A percentile compares a stretch with the other conserved stretches of the same genome.
Evolutionary conservation across 2,888 invertebrate species (phyloP).

Genomic region (Caenorhabditis zanzibari): DNA sequence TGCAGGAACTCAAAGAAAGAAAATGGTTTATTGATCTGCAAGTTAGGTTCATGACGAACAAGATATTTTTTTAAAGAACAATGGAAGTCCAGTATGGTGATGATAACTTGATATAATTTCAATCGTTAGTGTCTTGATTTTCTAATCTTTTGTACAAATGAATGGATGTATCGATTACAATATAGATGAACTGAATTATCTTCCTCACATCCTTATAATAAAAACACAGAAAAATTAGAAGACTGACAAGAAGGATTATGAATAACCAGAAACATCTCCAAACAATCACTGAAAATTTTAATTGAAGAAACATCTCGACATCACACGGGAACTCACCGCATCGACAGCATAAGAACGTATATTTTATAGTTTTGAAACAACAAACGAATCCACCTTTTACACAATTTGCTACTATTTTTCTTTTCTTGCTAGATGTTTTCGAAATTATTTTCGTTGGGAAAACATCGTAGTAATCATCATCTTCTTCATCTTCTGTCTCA

Average conservation of each 20-base stretch:
- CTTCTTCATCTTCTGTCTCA: constrained; percentile 5
- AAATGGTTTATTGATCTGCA: constrained; percentile 28
- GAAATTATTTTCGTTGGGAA: not conserved
- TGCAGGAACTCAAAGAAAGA: constrained; percentile 10
- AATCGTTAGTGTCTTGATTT: not conserved
- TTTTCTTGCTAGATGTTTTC: not conserved
- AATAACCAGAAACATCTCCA: constrained; percentile 50
- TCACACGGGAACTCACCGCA: constrained; percentile 28
- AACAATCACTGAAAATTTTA: constrained; percentile 34
- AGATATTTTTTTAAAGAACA: too few relatives aligned
- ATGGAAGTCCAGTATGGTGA: not conserved
- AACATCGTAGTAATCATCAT: constrained; percentile 18
- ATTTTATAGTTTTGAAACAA: constrained; percentile 36
- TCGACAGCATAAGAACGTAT: constrained; percentile 48
- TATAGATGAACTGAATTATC: constrained; percentile 40
- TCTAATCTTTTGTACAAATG: constrained; percentile 45
- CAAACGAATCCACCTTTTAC: constrained; percentile 18
- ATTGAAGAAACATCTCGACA: not conserved
- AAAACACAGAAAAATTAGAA: not conserved
- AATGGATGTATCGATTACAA: constrained; percentile 46
- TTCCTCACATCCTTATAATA: constrained; percentile 36
- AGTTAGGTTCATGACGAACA: not conserved
- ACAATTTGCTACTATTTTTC: not conserved
- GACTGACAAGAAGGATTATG: constrained; percentile 11
- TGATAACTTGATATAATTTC: not conserved